phyloP scores from a whole-genome alignment of 2,888 invertebrate species.

The Diachrysia chrysitis region DNA sequence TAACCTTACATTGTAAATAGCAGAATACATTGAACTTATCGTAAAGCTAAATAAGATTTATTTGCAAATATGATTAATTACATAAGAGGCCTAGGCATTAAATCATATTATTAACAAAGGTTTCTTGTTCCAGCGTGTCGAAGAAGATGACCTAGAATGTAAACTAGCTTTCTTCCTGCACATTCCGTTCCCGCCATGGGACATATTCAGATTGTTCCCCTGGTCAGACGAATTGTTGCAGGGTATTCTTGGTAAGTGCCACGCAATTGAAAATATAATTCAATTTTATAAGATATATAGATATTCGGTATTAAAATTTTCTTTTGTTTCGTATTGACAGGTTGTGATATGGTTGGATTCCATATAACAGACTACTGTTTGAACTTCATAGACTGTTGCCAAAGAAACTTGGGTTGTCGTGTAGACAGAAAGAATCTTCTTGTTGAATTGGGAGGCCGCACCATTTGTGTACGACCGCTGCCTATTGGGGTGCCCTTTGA shows the following conservation, averaged over 20 bases:
- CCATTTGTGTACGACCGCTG: constrained; percentile 94
- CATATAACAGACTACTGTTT: constrained; percentile 97
- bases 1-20: not conserved
- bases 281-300: not conserved
- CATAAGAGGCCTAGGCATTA: no score
- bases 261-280: not conserved
- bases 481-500: constrained; percentile 97
- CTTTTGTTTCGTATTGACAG: constrained; percentile 73
- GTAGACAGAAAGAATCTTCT: constrained; percentile 96
- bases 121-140: constrained; percentile 89
- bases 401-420: constrained; percentile 95
- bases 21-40: constrained; percentile 10
- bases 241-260: constrained; percentile 93
- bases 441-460: constrained; percentile 96
- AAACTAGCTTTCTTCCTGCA: constrained; percentile 98
- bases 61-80: no score
- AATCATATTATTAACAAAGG: not conserved
- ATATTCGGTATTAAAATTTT: not conserved
- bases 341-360: constrained; percentile 97
- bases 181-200: constrained; percentile 98
- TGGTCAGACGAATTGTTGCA: constrained; percentile 98
- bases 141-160: constrained; percentile 93
- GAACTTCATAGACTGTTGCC: constrained; percentile 97
- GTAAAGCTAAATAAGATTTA: no score
- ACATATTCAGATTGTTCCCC: constrained; percentile 96